These are phyloP conservation scores for Drosophila siamana DNA, from an alignment of 2,888 invertebrate genomes.

Conservation along the genomic window DNA sequence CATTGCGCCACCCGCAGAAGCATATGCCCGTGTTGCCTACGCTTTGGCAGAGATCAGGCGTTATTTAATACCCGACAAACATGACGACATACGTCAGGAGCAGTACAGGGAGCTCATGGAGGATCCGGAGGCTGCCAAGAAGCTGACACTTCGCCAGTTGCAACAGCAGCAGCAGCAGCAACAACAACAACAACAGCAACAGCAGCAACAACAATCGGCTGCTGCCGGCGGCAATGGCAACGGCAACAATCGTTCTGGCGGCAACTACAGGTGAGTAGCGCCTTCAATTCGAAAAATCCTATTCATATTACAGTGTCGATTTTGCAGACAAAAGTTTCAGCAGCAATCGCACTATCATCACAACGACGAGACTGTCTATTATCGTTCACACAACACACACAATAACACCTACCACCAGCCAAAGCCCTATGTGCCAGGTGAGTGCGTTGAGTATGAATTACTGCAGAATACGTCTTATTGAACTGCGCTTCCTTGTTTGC, in stretches of 20 bases:
- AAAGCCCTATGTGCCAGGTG: slow-evolving; percentile 84
- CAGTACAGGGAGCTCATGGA: slow-evolving; percentile 92
- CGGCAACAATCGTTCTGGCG: slow-evolving; percentile 69
- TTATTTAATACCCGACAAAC: slow-evolving; percentile 88
- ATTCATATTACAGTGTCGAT: background rate
- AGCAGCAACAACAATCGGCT: slow-evolving; percentile 40
- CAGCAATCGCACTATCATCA: slow-evolving; percentile 84
- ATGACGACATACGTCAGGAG: slow-evolving; percentile 93
- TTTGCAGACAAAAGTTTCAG: slow-evolving; percentile 80
- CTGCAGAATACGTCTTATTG: too few species aligned
- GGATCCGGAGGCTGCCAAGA: slow-evolving; percentile 84
- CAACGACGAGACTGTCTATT: slow-evolving; percentile 84
- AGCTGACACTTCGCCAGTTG: slow-evolving; percentile 82
- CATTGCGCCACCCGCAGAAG: slow-evolving; percentile 93
- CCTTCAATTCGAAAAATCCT: too few species aligned
- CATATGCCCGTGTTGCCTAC: slow-evolving; percentile 93
- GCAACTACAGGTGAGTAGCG: slow-evolving; percentile 68
- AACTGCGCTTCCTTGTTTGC: background rate
- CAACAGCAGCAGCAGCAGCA: slow-evolving; percentile 82
- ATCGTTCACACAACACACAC: slow-evolving; percentile 83
- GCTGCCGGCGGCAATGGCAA: slow-evolving; percentile 59
- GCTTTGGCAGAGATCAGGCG: slow-evolving; percentile 92
- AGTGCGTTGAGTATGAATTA: slow-evolving; percentile 25
- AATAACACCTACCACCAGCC: slow-evolving; percentile 83
- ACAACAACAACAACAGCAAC: slow-evolving; percentile 59